Evolutionary conservation across 1,140 invertebrate genomes (phyloP).

Genomic region (Portunus trituberculatus): DNA sequence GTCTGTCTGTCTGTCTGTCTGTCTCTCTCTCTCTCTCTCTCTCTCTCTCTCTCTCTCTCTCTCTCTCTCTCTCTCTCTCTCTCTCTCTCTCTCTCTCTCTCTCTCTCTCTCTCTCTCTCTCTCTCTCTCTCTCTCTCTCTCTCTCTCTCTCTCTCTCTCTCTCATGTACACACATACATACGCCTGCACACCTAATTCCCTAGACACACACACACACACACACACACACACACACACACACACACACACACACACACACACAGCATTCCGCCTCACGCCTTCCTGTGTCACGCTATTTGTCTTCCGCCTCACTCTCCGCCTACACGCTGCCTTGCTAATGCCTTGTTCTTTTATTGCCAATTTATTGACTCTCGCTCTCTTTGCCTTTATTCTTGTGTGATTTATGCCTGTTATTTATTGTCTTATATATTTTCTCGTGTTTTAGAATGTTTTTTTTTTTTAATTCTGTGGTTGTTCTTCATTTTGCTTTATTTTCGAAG

Average conservation of each 20-base stretch:
- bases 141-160: background rate
- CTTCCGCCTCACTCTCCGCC: background rate
- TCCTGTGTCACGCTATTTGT: background rate
- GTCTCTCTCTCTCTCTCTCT: background rate
- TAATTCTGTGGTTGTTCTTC: too few species aligned
- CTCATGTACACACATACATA: background rate
- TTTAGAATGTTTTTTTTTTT: too few species aligned
- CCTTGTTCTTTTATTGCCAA: too few species aligned
- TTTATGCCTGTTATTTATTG: too few species aligned
- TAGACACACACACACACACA: background rate
- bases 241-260: constrained; percentile 29
- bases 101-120: background rate
- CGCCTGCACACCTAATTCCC: background rate
- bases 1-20: too few species aligned
- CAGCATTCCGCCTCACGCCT: background rate
- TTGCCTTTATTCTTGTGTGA: too few species aligned
- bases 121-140: background rate
- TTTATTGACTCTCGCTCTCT: too few species aligned
- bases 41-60: background rate
- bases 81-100: background rate
- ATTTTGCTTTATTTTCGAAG: too few species aligned
- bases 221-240: background rate
- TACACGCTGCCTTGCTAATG: too few species aligned
- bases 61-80: background rate
- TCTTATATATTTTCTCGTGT: too few species aligned